These are phyloP conservation scores for Lerema accius DNA, from an alignment of 1,140 invertebrate genomes.

Conservation along the genomic window DNA sequence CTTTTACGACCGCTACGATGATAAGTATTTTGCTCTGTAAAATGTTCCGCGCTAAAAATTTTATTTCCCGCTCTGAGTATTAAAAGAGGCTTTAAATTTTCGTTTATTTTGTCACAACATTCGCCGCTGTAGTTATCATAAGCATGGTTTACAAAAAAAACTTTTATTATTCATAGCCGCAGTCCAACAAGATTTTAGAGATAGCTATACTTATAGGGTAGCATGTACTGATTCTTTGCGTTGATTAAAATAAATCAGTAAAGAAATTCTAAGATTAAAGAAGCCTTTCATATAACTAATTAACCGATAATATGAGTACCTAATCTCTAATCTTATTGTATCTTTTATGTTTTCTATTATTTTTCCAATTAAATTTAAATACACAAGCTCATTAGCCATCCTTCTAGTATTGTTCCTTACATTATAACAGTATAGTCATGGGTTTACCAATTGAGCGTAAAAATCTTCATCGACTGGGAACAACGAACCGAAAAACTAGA, in stretches of 20 bases:
- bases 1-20: slow-evolving; percentile 22
- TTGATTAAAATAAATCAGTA: neutral
- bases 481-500: neutral
- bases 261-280: too few species aligned
- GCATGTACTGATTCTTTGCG: neutral
- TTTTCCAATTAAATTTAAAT: too few species aligned
- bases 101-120: slow-evolving; percentile 32
- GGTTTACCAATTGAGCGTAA: too few species aligned
- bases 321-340: too few species aligned
- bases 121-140: slow-evolving; percentile 26
- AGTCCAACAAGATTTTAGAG: slow-evolving; percentile 4
- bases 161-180: slow-evolving; percentile 27
- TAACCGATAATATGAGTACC: too few species aligned
- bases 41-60: slow-evolving; percentile 27
- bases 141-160: slow-evolving; percentile 30
- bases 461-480: too few species aligned
- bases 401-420: too few species aligned
- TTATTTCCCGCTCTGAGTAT: slow-evolving; percentile 27
- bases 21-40: slow-evolving; percentile 28
- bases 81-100: slow-evolving; percentile 34
- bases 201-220: neutral
- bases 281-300: too few species aligned
- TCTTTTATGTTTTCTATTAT: too few species aligned
- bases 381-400: too few species aligned
- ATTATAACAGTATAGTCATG: too few species aligned